phyloP scores from a whole-genome alignment of 2,888 invertebrate genomes.

The Halictus ligatus region DNA sequence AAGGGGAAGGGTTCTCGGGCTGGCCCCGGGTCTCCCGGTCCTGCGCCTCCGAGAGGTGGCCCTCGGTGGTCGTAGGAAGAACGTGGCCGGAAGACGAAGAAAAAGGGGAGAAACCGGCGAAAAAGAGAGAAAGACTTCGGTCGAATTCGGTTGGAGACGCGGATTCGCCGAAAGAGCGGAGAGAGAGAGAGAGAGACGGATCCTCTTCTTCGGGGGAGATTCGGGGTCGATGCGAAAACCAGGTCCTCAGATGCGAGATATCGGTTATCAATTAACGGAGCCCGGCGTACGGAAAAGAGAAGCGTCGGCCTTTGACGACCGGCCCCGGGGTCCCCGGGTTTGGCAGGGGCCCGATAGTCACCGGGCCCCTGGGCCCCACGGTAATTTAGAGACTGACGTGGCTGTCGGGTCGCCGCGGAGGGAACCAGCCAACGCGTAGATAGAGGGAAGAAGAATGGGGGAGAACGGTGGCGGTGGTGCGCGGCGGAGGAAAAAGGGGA shows the following conservation, averaged over 20 bases:
- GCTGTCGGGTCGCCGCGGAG: slow-evolving; percentile 71
- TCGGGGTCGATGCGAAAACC: slow-evolving; percentile 38
- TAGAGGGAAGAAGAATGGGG: slow-evolving; percentile 66
- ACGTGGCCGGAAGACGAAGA: slow-evolving; percentile 58
- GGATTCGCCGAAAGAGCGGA: slow-evolving; percentile 23
- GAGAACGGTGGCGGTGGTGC: slow-evolving; percentile 51
- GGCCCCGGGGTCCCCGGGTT: slow-evolving; percentile 45
- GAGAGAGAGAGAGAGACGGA: no score
- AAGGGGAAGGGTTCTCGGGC: slow-evolving; percentile 53
- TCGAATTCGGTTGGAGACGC: slow-evolving; percentile 35
- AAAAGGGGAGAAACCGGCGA: slow-evolving; percentile 45
- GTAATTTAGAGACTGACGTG: slow-evolving; percentile 81
- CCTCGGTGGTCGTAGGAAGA: slow-evolving; percentile 61
- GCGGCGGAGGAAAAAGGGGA: slow-evolving; percentile 67
- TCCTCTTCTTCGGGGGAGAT: not conserved
- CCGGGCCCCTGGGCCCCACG: slow-evolving; percentile 41
- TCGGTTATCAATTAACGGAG: slow-evolving; percentile 81
- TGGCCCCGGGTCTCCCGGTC: slow-evolving; percentile 11
- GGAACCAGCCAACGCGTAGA: slow-evolving; percentile 53
- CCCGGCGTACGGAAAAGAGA: slow-evolving; percentile 78
- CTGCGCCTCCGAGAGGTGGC: slow-evolving; percentile 4
- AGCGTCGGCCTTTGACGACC: slow-evolving; percentile 73
- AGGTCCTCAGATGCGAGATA: slow-evolving; percentile 77
- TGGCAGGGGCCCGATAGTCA: slow-evolving; percentile 59
- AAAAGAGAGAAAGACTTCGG: slow-evolving; percentile 22